Percentiles rank a stretch among this genome's conserved stretches.
These are phyloP conservation scores for Acrocephalus scirpaceus DNA, from an alignment of 2,797 vertebrate genomes.

Conservation along the genomic window DNA sequence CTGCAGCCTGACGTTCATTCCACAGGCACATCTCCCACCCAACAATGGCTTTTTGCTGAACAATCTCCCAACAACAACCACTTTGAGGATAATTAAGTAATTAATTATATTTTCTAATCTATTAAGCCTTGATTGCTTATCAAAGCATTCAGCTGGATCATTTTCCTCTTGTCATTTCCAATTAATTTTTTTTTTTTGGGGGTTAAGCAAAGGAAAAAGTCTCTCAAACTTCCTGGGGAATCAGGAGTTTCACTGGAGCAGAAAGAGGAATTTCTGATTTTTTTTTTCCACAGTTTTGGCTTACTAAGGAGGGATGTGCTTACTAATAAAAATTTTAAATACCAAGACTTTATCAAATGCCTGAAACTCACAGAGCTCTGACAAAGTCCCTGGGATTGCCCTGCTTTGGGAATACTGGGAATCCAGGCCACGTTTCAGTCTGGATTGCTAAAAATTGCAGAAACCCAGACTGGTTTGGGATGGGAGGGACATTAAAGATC, in stretches of 20 bases:
- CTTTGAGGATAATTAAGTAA: slow-evolving; percentile 76
- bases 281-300: background rate
- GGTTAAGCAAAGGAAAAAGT: slow-evolving; percentile 8
- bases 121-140: slow-evolving; percentile 83
- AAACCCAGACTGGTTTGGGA: background rate
- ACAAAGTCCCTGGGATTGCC: background rate
- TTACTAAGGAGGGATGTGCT: background rate
- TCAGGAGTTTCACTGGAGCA: background rate
- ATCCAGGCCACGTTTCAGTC: background rate
- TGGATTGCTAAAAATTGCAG: background rate
- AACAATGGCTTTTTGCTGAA: slow-evolving; percentile 57
- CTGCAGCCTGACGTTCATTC: slow-evolving; percentile 11
- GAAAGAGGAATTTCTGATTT: background rate
- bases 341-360: background rate
- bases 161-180: slow-evolving; percentile 80
- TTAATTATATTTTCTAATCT: slow-evolving; percentile 85
- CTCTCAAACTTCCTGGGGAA: background rate
- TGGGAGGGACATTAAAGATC: background rate
- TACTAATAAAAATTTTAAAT: background rate
- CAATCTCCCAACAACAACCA: slow-evolving; percentile 63
- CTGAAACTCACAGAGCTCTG: background rate
- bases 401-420: background rate
- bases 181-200: slow-evolving; percentile 70
- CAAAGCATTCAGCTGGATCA: slow-evolving; percentile 81
- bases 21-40: background rate